Evolutionary conservation across 2,113 vertebrate genomes (phyloP), one percentile per base, ranked within the genome.

Genomic region (Paedocypris sp.): DNA sequence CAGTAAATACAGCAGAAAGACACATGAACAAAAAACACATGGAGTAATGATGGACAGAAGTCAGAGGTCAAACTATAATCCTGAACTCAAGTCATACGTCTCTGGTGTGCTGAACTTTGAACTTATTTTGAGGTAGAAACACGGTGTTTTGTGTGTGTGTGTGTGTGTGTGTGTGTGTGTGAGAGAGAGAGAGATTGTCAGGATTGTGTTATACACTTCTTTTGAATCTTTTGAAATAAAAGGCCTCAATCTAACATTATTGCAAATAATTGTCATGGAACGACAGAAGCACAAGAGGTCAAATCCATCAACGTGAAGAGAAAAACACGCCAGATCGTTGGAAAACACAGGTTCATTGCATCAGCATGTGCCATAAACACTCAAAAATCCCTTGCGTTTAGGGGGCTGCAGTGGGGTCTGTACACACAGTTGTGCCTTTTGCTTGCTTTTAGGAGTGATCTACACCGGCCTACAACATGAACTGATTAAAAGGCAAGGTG

Each of bases 21-120:
- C 43, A 64, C 26, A 52, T 38, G 51, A 62, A 49, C 20, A 36
- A 26, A 20, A 42, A 64, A n/a, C n/a, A n/a, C n/a, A n/a, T n/a
- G n/a, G 48, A 68, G 38, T 43, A 43, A 57, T 43, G 39, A 31
- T 26, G 29, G 15, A n/a, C 3, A 56, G 26, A 65, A 15, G 49
- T 10, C 33, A 25, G 33, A 65, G 49, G 43, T 56, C 20, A 16
- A 38, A 54, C 41, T 49, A 19, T 61, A 52, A 56, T 20, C 62
- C 51, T 26, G 26, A 23, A 33, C 42, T 59, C 48, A 31, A 35
- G 52, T 31, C 64, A 19, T 38, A 65, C 65, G 50, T 65, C 49
- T 64, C 46, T 49, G 49, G 53, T 12, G 36, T 18, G 48, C 29
- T 64, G 19, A 61, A 38, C 66, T 68, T 62, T 66, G 51, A 66